Base-by-base conservation (phyloP, 1,140 invertebrate genomes). In the Drosophila sulfurigaster region DNA sequence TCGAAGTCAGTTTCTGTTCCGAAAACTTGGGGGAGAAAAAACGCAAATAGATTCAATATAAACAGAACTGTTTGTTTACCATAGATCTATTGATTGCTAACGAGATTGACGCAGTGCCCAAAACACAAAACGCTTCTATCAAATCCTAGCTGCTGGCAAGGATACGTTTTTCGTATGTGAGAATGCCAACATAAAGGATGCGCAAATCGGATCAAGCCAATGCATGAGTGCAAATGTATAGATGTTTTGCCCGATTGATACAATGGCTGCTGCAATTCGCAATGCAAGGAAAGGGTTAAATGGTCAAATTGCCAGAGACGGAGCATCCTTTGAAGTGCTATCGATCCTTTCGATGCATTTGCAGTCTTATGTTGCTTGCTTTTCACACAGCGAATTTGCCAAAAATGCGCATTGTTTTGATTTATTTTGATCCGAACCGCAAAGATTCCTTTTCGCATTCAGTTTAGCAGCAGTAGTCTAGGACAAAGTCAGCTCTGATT, bases 141-240 rank as follows among this genome's bases (percentile, higher is more conserved):
- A 59, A 66, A 67, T 68, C 52, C 43, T 58, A n/a, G 72, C 72
- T 70, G 32, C 57, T 49, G 58, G 72, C 72, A 63, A 49, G 58
- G 51, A 64, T 52, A 16, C 52, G 20, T 52, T 16, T 4, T 5
- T 35, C 28, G 30, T 38, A 20, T 49, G 25, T 56, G 41, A 32
- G 30, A n/a, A 51, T 38, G 46, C 20, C 25, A 11, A 11, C n/a
- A 57, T 16, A 77, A 77, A 66, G 64, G 60, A 49, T 57, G 15
- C 58, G 20, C 67, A 88, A 87, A 87, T 87, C 82, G 82, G 82
- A 87, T 87, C 78, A 82, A 67, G 82, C 65, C 79, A 77, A 88
- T 82, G 65, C 76, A 79, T 73, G 64, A 76, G 58, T 83, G 76
- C 77, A 60, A 69, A 65, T 75, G 59, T 57, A 62, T 56, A 59